Evolutionary conservation across 2,888 invertebrate species (phyloP), one percentile per base, ranked within the genome.

Genomic region (Caenorhabditis zanzibari): DNA sequence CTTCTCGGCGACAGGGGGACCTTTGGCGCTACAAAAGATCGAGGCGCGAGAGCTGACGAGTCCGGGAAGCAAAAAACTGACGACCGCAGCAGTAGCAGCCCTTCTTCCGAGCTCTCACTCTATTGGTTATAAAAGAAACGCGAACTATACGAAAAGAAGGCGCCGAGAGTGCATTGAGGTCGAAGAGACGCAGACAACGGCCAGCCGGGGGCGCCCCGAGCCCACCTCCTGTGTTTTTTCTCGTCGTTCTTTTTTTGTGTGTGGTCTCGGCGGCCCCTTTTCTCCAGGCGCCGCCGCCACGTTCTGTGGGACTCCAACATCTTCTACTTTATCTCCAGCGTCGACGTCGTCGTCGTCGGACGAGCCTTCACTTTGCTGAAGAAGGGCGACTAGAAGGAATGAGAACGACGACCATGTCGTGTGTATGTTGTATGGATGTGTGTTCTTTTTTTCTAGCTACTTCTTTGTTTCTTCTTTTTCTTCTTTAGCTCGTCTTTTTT

Each of bases 101-200:
- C 22, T 16, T 41, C 63, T 63, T 63, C 44, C 26, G 28, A 63
- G 63, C 69, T 58, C 59, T 54, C 68, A 68, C 58, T 72, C 59
- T 61, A 71, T 77, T 77, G 77, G 77, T 77, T 77, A 77, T 71
- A 77, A 80, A 79, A 73, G 73, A 80, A 80, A 73, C 72, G 80
- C 80, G 80, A 80, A 80, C 80, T 80, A 80, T 80, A 80, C 80
- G 73, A 80, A 80, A 80, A 80, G 72, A 66, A 72, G 72, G 58
- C 64, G 58, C 19, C 35, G 66, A 80, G 58, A 72, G 72, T 64
- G 63, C 19, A 26, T 35, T 22, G n/a, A 41, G 52, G 63, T 35
- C 32, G 44, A 54, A 71, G 77, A 71, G 63, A 52, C 28, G 54
- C 41, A 61, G 69, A 22, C 61, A 71, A 58, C 66, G 77, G 77